Conservation (phyloP, 64 coral and sea anemone species). For the Stichodactyla mertensii region DNA sequence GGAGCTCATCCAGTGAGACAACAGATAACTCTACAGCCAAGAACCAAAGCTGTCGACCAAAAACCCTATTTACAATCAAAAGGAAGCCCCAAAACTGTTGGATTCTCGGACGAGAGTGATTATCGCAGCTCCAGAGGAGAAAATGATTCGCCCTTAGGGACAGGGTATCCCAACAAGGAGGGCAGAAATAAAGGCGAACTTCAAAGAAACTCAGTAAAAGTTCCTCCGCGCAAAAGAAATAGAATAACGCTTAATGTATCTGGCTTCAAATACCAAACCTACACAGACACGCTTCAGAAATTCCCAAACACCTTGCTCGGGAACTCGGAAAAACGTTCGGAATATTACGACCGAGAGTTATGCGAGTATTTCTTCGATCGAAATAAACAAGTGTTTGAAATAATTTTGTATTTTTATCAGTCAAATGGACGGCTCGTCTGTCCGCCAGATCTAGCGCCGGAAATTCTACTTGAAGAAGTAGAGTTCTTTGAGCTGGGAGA, state of each 20-base stretch:
- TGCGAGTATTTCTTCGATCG: conserved; percentile 92
- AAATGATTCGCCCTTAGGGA: neutral
- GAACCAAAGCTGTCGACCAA: conserved; percentile 35
- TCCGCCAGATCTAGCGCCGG: conserved; percentile 70
- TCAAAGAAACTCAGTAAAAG: neutral
- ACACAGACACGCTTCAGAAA: conserved; percentile 64
- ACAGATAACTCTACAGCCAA: conserved; percentile 31
- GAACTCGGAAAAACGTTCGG: conserved; percentile 61
- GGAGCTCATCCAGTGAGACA: conserved; percentile 29
- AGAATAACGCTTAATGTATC: conserved; percentile 80
- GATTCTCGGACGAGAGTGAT: neutral
- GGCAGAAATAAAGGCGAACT: neutral
- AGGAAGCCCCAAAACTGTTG: neutral
- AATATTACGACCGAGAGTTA: conserved; percentile 78
- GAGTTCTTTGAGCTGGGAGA: conserved; percentile 94
- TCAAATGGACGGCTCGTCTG: conserved; percentile 89
- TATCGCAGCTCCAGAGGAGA: neutral
- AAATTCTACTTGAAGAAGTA: conserved; percentile 88
- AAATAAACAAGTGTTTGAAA: conserved; percentile 87
- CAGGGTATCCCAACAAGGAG: neutral
- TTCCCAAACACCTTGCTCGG: conserved; percentile 85
- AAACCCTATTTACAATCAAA: conserved; percentile 14
- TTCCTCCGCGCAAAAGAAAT: conserved; percentile 15
- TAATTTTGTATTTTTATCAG: conserved; percentile 95
- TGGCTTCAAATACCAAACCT: conserved; percentile 85